These are phyloP conservation scores for Enteromius anoplus DNA, from an alignment of 2,797 vertebrate species.

Conservation along the genomic window DNA sequence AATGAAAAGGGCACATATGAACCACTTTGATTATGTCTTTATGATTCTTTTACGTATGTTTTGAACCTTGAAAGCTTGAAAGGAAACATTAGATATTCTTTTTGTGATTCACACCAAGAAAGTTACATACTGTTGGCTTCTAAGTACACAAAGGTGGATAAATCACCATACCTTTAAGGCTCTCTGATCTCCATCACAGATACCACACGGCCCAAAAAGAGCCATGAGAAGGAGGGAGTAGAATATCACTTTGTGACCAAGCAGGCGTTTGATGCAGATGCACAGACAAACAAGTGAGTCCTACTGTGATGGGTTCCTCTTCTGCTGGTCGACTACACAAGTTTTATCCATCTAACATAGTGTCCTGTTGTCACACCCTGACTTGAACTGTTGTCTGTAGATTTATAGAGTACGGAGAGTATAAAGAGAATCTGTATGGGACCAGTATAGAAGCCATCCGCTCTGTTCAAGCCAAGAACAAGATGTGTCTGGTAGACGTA, in stretches of 20 bases:
- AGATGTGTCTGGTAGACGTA: conserved; percentile 93
- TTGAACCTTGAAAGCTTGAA: neutral
- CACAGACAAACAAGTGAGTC: conserved; percentile 90
- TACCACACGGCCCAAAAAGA: conserved; percentile 91
- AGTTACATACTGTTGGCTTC: neutral
- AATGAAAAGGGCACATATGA: neutral
- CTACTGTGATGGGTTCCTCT: neutral
- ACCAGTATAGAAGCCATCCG: conserved; percentile 94
- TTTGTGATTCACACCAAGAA: neutral
- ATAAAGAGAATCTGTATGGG: conserved; percentile 94
- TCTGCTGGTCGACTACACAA: neutral
- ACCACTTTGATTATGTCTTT: conserved; percentile 2
- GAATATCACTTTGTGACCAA: conserved; percentile 97
- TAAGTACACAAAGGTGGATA: neutral
- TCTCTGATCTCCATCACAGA: conserved; percentile 68
- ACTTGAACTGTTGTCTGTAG: conserved; percentile 66
- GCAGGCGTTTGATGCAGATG: conserved; percentile 88
- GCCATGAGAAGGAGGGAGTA: conserved; percentile 92
- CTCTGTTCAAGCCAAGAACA: conserved; percentile 90
- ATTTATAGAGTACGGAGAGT: conserved; percentile 93
- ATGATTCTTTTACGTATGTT: neutral
- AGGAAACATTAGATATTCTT: neutral
- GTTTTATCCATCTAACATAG: neutral
- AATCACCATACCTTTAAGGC: neutral
- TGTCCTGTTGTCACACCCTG: neutral